A percentile compares a stretch with the other conserved stretches of the same genome.
These are phyloP conservation scores for Anadara kagoshimensis DNA, from an alignment of 1,140 invertebrate genomes.

Conservation along the genomic window DNA sequence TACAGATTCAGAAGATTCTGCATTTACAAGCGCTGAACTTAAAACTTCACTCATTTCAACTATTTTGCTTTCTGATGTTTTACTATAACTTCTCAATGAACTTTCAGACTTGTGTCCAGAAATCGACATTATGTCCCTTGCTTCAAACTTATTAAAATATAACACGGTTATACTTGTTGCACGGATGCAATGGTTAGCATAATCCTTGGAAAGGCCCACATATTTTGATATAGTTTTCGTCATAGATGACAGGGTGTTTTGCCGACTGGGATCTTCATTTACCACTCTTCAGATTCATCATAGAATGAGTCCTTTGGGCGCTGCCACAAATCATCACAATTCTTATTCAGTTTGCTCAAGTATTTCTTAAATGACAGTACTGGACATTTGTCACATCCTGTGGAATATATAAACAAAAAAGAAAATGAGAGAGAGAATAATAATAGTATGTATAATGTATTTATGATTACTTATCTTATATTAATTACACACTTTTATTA, in stretches of 20 bases:
- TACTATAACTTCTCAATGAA: conserved; percentile 12
- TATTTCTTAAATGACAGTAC: too few species aligned
- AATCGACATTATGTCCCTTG: conserved; percentile 10
- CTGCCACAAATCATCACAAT: too few species aligned
- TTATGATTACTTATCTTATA: too few species aligned
- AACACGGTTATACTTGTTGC: conserved; percentile 22
- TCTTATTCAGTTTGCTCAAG: too few species aligned
- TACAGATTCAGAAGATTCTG: neutral
- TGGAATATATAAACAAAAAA: too few species aligned
- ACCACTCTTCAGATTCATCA: conserved; percentile 15
- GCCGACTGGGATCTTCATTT: conserved; percentile 13
- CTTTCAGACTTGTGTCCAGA: conserved; percentile 12
- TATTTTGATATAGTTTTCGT: conserved; percentile 15
- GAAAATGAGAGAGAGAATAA: too few species aligned
- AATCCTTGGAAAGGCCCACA: conserved; percentile 3
- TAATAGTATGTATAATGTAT: too few species aligned
- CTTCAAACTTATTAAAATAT: neutral
- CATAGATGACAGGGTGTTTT: conserved; percentile 16
- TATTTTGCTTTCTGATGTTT: neutral
- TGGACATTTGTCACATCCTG: too few species aligned
- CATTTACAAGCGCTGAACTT: neutral
- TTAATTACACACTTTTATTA: too few species aligned
- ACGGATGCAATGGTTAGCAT: conserved; percentile 25
- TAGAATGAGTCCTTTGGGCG: neutral
- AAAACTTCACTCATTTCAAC: conserved; percentile 2